Conservation (phyloP, 2,888 invertebrate species). For the Aquatica leii region DNA sequence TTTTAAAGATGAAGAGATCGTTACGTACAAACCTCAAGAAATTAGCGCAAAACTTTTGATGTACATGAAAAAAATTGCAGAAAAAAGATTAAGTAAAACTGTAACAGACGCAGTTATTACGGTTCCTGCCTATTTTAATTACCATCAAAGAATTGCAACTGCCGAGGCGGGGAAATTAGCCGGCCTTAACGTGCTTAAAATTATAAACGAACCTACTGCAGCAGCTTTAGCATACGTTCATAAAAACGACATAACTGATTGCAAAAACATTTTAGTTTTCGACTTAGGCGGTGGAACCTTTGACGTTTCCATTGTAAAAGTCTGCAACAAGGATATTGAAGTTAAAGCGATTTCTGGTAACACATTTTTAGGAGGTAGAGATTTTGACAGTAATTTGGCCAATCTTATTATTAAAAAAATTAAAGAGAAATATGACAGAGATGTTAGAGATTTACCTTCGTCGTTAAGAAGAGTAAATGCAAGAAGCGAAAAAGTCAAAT, state of each 20-base stretch:
- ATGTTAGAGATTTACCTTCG: conserved; percentile 1
- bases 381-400: conserved; percentile 41
- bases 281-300: conserved; percentile 48
- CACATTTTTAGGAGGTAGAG: conserved; percentile 44
- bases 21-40: conserved; percentile 36
- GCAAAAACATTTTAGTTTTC: conserved; percentile 39
- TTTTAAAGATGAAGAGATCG: conserved; percentile 10
- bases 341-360: conserved; percentile 41
- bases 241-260: conserved; percentile 27
- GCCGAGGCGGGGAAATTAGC: conserved; percentile 38
- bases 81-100: conserved; percentile 20
- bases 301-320: conserved; percentile 43
- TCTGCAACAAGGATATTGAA: conserved; percentile 22
- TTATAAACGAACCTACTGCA: conserved; percentile 44
- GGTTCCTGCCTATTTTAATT: conserved; percentile 44
- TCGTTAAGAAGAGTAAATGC: conserved; percentile 2
- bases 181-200: conserved; percentile 37
- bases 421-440: conserved; percentile 7
- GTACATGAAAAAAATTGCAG: conserved; percentile 32
- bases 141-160: conserved; percentile 41
- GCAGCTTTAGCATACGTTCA: conserved; percentile 42
- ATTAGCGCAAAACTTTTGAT: conserved; percentile 34
- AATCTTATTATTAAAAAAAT: conserved; percentile 28
- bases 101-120: conserved; percentile 41
- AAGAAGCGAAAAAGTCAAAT: conserved; percentile 17